Conservation (phyloP, 2,888 invertebrate species). For the Drosophila cracens region DNA sequence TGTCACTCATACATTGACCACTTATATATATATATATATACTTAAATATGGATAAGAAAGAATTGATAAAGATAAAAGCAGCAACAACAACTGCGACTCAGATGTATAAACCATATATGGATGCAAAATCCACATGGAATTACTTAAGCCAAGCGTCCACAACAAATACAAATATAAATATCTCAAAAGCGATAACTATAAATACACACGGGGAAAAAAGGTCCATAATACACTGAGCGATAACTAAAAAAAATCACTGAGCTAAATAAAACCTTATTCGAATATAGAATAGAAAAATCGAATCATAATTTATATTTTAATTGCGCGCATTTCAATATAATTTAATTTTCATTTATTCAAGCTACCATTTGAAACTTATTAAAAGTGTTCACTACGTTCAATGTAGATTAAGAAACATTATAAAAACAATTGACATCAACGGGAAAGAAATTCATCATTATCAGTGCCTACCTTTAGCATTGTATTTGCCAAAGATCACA, state of each 20-base stretch:
- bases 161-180: conserved; percentile 10
- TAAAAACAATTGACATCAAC: conserved; percentile 8
- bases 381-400: background rate
- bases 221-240: background rate
- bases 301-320: background rate
- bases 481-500: background rate
- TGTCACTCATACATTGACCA: background rate
- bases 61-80: conserved; percentile 18
- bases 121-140: conserved; percentile 3
- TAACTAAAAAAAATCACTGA: background rate
- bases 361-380: background rate
- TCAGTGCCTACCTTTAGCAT: conserved; percentile 8
- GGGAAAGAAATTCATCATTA: conserved; percentile 11
- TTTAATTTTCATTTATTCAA: background rate
- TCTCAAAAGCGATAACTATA: background rate
- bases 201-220: background rate
- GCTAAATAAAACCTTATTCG: background rate
- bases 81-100: conserved; percentile 2
- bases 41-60: conserved; percentile 4
- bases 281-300: too few species aligned
- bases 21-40: background rate
- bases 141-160: conserved; percentile 8
- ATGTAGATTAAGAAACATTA: background rate
- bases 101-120: background rate
- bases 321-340: background rate